Evolutionary conservation across 1,140 invertebrate genomes (phyloP), one percentile per base, ranked within the genome.

Genomic region (Tetraneura akinire): DNA sequence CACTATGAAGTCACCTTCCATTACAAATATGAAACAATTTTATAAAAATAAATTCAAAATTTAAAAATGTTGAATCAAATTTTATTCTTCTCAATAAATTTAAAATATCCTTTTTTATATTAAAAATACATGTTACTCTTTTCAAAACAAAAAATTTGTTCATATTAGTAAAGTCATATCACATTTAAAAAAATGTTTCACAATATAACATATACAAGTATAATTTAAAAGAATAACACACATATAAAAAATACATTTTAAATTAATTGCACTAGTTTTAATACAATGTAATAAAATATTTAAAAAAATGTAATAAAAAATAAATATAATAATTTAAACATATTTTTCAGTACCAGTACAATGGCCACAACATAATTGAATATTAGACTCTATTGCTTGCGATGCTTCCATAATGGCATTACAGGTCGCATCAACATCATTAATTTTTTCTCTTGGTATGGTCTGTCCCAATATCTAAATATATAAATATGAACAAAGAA

Each of bases 381-480:
- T 76, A 76, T 76, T 76, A n/a, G 73, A 76, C 14, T 76, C 73
- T 26, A 76, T 23, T 18, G 73, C 73, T 76, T 76, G 73, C 14
- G 73, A 76, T 23, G 73, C 73, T 76, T 76, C 73, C 73, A 76
- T 60, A 45, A 76, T 76, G 49, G 73, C 73, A 76, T 76, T 76
- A 57, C 73, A 76, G 9, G 73, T 76, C n/a, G 73, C 73, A 42
- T 76, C 73, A 1, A 76, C 73, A 57, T 76, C 57, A 45, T 76
- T 76, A 11, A 76, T 76, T 76, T 76, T 53, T 60, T 76, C 73
- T 76, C 53, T 76, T 4, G 73, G 53, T 16, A 76, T 21, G 16
- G 32, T 55, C 11, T 76, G 73, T 76, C 37, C 32, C 14, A 76
- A 76, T 42, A 76, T 21, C 73, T 76, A 45, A 55, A n/a, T n/a